These are phyloP conservation scores for Pelmatolapia mariae DNA, from an alignment of 2,113 vertebrate genomes.

Conservation along the genomic window DNA sequence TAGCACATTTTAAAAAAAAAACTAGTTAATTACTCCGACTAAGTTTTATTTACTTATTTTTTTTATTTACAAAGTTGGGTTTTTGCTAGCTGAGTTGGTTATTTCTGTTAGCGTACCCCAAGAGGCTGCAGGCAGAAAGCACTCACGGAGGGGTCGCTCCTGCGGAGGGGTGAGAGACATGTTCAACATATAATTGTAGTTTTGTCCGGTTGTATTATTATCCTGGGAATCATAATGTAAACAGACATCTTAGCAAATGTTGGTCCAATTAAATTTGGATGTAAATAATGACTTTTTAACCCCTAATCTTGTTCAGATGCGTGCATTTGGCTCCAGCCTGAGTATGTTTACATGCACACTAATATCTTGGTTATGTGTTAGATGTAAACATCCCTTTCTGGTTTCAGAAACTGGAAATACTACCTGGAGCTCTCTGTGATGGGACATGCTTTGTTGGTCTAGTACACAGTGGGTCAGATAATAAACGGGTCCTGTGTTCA, in stretches of 20 bases:
- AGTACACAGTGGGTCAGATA: neutral
- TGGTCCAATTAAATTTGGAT: neutral
- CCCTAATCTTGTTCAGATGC: neutral
- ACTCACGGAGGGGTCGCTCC: neutral
- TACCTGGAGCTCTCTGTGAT: neutral
- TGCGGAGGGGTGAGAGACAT: neutral
- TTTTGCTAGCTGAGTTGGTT: constrained; percentile 12
- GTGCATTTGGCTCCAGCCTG: neutral
- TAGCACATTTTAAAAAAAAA: neutral
- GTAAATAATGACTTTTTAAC: neutral
- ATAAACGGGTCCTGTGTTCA: neutral
- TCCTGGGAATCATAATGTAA: neutral
- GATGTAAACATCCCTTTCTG: neutral
- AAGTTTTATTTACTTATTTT: neutral
- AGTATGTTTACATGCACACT: neutral
- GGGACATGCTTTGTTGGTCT: neutral
- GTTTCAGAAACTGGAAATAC: neutral
- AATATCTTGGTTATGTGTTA: neutral
- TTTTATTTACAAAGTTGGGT: constrained; percentile 10
- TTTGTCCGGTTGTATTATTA: neutral
- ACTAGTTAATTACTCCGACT: neutral
- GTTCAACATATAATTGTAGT: neutral
- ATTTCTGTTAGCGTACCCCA: constrained; percentile 22
- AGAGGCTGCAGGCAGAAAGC: neutral
- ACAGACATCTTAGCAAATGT: neutral